These are phyloP conservation scores for Cathartes aura DNA, from an alignment of 2,113 vertebrate genomes.

Conservation along the genomic window DNA sequence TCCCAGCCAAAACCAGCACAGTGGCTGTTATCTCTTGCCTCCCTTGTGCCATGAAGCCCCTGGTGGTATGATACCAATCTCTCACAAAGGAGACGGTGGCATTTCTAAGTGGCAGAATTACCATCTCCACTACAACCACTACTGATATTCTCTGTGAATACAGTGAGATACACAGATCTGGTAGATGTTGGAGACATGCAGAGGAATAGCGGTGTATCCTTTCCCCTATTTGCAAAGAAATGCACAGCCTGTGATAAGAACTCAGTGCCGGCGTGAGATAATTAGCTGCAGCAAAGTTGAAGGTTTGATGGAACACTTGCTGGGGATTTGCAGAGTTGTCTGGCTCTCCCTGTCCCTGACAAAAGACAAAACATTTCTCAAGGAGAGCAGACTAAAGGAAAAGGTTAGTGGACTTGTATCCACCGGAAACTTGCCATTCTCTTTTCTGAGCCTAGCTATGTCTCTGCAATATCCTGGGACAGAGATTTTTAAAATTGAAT, in stretches of 20 bases:
- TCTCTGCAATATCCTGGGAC: background rate
- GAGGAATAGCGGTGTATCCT: background rate
- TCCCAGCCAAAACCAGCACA: too few species aligned
- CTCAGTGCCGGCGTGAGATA: background rate
- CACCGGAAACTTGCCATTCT: background rate
- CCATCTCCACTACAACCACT: background rate
- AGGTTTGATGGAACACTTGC: background rate
- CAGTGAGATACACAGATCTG: background rate
- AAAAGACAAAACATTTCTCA: background rate
- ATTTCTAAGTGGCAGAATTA: background rate
- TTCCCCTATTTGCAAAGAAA: background rate
- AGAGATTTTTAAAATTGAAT: background rate
- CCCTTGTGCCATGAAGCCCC: background rate
- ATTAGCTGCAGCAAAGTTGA: slow-evolving; percentile 4
- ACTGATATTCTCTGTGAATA: background rate
- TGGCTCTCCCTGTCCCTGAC: background rate
- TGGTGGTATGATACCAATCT: too few species aligned
- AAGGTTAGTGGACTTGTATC: background rate
- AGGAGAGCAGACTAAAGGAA: background rate
- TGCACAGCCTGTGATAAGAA: background rate
- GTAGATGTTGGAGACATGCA: fast-evolving
- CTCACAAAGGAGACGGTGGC: background rate
- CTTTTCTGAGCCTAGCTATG: background rate
- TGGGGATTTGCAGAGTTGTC: background rate
- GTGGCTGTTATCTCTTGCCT: background rate